Evolutionary conservation across 2,888 invertebrate genomes (phyloP).

Genomic region (Drosophila maculinotata): DNA sequence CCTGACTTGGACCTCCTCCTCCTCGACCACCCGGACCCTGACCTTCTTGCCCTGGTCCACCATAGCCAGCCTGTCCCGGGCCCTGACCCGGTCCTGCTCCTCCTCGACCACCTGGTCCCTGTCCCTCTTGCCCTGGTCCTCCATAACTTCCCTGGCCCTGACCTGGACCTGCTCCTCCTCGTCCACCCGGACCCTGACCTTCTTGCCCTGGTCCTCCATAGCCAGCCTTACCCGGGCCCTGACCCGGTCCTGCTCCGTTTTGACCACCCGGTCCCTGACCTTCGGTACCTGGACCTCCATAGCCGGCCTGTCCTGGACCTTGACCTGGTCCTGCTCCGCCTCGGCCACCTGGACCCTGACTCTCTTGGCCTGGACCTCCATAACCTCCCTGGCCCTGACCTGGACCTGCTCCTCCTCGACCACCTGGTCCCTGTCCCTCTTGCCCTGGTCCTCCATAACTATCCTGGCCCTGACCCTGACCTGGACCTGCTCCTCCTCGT

Average conservation of each 20-base stretch:
- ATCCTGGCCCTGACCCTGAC: not conserved
- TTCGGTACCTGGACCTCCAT: not conserved
- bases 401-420: not conserved
- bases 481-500: not conserved
- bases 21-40: not conserved
- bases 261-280: not conserved
- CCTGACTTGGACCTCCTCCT: slow-evolving; percentile 10
- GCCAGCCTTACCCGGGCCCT: not conserved
- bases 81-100: slow-evolving; percentile 7
- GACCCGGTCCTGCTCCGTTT: not conserved
- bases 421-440: slow-evolving; percentile 1
- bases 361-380: not conserved
- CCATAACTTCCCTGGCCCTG: not conserved
- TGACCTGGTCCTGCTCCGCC: not conserved
- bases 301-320: not conserved
- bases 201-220: not conserved
- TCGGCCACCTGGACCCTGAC: not conserved
- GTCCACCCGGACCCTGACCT: not conserved
- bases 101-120: not conserved
- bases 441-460: not conserved
- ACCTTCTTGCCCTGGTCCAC: slow-evolving; percentile 3
- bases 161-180: slow-evolving; percentile 1
- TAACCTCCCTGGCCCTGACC: not conserved
- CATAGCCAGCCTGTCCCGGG: not conserved
- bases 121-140: not conserved